A percentile compares a stretch with the other conserved stretches of the same genome.
Conservation (phyloP, 2,797 vertebrate genomes). For the Zalophus californianus region DNA sequence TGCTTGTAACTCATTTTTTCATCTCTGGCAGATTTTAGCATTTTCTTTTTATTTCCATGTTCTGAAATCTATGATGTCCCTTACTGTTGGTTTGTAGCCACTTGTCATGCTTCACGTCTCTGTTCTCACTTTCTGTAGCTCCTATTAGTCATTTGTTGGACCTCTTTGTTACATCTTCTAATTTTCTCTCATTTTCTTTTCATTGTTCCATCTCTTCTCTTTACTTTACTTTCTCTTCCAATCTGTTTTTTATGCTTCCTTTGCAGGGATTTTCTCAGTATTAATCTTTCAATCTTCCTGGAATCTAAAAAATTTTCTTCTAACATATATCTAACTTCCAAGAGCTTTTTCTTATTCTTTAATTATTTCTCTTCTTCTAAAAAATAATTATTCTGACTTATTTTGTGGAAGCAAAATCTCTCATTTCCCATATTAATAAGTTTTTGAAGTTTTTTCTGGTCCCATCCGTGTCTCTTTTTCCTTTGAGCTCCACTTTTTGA, state of each 20-base stretch:
- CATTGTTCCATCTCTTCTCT: neutral
- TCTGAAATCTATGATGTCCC: neutral
- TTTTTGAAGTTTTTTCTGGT: neutral
- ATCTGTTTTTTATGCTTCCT: neutral
- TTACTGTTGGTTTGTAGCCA: neutral
- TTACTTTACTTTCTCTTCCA: neutral
- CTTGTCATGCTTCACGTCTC: neutral
- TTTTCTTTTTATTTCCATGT: neutral
- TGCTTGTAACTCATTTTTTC: neutral
- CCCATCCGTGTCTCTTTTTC: neutral
- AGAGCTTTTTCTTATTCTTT: neutral
- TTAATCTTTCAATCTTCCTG: neutral
- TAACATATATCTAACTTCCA: neutral
- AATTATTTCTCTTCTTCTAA: neutral
- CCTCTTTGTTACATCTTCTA: neutral
- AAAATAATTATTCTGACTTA: neutral
- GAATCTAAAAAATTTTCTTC: neutral
- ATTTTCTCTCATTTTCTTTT: neutral
- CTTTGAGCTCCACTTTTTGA: neutral
- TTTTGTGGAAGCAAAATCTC: slow-evolving; percentile 11
- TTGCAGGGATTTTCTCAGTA: neutral
- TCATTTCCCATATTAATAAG: neutral
- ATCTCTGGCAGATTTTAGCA: neutral
- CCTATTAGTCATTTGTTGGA: neutral
- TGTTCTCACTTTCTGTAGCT: neutral